Conservation (phyloP, 2,888 invertebrate species). For the Capitulum mitella region DNA sequence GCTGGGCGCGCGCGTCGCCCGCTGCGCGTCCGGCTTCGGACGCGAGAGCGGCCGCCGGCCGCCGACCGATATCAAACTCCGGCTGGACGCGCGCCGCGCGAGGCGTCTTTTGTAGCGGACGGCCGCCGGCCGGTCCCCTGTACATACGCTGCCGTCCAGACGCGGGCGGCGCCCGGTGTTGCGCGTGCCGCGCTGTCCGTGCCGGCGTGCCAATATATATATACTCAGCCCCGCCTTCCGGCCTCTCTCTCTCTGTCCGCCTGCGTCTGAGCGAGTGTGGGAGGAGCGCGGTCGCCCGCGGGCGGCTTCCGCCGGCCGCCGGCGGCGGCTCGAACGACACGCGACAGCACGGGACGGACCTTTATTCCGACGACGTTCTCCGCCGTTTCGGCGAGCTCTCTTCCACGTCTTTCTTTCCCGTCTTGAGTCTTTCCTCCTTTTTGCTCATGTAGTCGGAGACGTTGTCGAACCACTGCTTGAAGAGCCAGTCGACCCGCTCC, state of each 20-base stretch:
- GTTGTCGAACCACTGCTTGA: conserved; percentile 23
- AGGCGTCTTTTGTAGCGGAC: too few species aligned
- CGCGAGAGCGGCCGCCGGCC: too few species aligned
- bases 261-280: not conserved
- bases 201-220: not conserved
- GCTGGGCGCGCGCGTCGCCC: not conserved
- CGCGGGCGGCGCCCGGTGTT: not conserved
- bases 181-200: not conserved
- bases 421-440: conserved; percentile 37
- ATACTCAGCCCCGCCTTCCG: conserved; percentile 4
- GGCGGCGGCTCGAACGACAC: too few species aligned
- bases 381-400: not conserved
- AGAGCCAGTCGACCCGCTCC: not conserved
- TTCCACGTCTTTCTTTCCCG: not conserved
- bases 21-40: not conserved
- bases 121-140: not conserved
- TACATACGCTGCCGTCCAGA: conserved; percentile 4
- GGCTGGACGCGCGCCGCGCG: not conserved
- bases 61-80: not conserved
- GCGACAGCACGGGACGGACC: not conserved
- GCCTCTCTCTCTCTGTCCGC: not conserved
- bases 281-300: not conserved
- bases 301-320: too few species aligned
- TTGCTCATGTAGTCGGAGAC: not conserved
- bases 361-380: not conserved